Base-by-base conservation (phyloP, 2,888 invertebrate genomes). In the Eurytoma adleriae region DNA sequence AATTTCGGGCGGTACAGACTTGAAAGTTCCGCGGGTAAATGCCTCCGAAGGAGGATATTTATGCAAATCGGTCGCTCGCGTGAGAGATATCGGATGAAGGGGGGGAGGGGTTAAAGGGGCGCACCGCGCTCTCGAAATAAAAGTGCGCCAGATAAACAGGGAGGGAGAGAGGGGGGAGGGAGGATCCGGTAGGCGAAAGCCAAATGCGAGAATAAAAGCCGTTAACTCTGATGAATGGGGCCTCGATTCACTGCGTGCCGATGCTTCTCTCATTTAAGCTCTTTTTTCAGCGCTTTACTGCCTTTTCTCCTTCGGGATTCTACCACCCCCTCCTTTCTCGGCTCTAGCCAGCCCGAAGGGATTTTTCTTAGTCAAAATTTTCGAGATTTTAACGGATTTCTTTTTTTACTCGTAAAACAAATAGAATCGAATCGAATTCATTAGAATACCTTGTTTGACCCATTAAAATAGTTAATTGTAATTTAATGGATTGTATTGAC, bases 131-230 rank as follows among this genome's bases (percentile, higher is more conserved):
- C 16, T 74, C 82, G 80, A 84, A 83, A 83, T 84, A 85, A 83
- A 83, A 81, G 80, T 77, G 72, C 77, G 20, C 16, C 79, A 85
- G 83, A 84, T 83, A 85, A 84, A 84, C 83, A 85, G 82, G 81
- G 66, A 54, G 69, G 81, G 72, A 54, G 69, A 80, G 72, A 24
- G 2, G 24, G 24, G 2, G 24, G 14, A 3, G 13, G 1, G 61
- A 14, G 82, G 78, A 83, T 93, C 93, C 88, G 91, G 93, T 61
- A 18, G 54, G 18, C 79, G 82, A 82, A 67, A 67, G 80, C 82
- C 83, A 83, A 85, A 85, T 84, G 84, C 83, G 83, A 79, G 81
- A 85, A 85, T 85, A 84, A 85, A 83, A 83, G 84, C 83, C 84
- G 84, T 85, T 85, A 85, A 83, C 80, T 77, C 82, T 85, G 85